phyloP scores from a whole-genome alignment of 2,888 invertebrate genomes.

The Lycocerus yunnanus region DNA sequence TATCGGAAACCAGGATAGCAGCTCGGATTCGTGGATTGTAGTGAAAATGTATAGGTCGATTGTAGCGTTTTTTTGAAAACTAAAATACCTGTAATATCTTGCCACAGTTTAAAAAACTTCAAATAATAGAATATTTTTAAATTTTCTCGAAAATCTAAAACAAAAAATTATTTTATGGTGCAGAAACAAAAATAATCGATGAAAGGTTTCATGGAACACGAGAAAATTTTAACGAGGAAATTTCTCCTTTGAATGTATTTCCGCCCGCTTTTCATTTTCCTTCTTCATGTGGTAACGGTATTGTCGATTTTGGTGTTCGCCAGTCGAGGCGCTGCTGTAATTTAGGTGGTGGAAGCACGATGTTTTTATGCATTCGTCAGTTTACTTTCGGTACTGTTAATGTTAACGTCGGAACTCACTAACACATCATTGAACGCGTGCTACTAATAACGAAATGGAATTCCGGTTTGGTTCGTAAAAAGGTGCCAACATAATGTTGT shows the following conservation, averaged over 20 bases:
- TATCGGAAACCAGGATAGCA: too few relatives aligned
- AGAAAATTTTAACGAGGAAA: neutral
- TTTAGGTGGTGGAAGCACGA: slow-evolving; percentile 5
- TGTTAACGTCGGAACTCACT: neutral
- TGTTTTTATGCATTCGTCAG: slow-evolving; percentile 17
- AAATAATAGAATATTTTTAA: too few relatives aligned
- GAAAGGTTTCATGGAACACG: neutral
- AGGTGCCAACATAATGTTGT: slow-evolving; percentile 51
- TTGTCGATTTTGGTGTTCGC: slow-evolving; percentile 41
- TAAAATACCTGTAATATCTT: too few relatives aligned
- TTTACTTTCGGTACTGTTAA: slow-evolving; percentile 9
- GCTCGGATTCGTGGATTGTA: too few relatives aligned
- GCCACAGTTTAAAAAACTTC: too few relatives aligned
- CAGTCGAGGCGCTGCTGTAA: slow-evolving; percentile 37
- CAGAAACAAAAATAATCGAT: neutral
- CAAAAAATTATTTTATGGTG: too few relatives aligned
- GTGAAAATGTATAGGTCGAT: too few relatives aligned
- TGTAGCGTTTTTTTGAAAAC: too few relatives aligned
- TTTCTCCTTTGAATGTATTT: slow-evolving; percentile 3
- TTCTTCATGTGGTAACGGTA: slow-evolving; percentile 37
- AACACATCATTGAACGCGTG: neutral
- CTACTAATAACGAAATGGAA: slow-evolving; percentile 8
- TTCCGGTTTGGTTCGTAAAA: slow-evolving; percentile 12
- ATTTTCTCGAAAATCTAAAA: too few relatives aligned
- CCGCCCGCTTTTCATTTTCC: slow-evolving; percentile 27